Conservation (phyloP, 1,140 invertebrate genomes). For the Delia radicum region DNA sequence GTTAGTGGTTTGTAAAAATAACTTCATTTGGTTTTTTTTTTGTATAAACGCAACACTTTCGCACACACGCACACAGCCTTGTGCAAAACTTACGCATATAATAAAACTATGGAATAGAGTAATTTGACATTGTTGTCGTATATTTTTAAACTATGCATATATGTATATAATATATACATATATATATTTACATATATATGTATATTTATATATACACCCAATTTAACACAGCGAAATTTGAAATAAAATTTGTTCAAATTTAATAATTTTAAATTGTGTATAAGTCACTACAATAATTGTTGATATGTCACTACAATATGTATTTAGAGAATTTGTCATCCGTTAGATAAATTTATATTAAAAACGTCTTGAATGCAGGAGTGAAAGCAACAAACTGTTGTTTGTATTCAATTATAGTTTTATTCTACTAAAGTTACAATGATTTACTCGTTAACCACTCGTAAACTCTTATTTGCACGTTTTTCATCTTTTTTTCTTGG, state of each 20-base stretch:
- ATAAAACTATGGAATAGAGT: too few relatives aligned
- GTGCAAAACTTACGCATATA: neutral
- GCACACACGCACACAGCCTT: neutral
- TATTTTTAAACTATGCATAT: too few relatives aligned
- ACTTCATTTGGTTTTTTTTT: neutral
- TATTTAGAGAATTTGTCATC: neutral
- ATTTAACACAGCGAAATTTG: too few relatives aligned
- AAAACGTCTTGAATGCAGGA: conserved; percentile 10
- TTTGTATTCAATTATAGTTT: neutral
- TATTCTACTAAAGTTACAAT: neutral
- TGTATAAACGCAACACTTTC: neutral
- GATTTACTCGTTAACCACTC: neutral
- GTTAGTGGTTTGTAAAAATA: neutral
- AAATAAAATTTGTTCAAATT: too few relatives aligned
- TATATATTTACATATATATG: too few relatives aligned
- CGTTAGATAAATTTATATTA: neutral
- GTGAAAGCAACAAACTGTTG: conserved; percentile 18
- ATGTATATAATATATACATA: too few relatives aligned
- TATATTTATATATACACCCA: too few relatives aligned
- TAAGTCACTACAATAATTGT: too few relatives aligned
- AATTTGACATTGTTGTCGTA: too few relatives aligned
- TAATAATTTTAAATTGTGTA: too few relatives aligned
- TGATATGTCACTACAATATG: neutral
- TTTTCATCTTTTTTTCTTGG: too few relatives aligned
- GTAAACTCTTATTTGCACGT: neutral